These are phyloP conservation scores for Macrophya annulata DNA, from an alignment of 2,888 invertebrate species.

Conservation along the genomic window DNA sequence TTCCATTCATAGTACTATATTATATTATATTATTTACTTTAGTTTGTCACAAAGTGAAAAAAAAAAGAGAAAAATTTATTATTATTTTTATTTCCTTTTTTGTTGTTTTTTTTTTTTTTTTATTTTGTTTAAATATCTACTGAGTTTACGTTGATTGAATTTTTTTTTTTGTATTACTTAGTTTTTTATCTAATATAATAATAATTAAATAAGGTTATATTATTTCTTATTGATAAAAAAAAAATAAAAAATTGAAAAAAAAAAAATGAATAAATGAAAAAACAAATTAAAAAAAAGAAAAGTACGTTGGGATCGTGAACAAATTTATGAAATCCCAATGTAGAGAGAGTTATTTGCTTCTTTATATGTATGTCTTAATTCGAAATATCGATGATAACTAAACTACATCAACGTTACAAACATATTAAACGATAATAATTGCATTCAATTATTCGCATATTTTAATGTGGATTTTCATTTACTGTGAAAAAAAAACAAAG, in stretches of 20 bases:
- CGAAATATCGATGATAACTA: conserved; percentile 8
- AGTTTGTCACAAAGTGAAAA: conserved; percentile 61
- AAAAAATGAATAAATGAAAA: neutral
- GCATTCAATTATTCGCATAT: conserved; percentile 29
- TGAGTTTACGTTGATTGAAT: conserved; percentile 65
- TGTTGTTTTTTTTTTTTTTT: conserved; percentile 6
- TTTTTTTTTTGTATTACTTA: conserved; percentile 55
- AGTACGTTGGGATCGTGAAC: conserved; percentile 17
- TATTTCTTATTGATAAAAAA: conserved; percentile 14
- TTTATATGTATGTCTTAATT: neutral
- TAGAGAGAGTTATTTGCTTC: neutral
- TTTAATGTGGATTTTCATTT: conserved; percentile 14
- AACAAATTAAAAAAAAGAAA: neutral
- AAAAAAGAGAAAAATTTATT: neutral
- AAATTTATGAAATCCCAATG: conserved; percentile 19
- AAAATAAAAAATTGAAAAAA: neutral
- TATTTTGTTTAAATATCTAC: conserved; percentile 60
- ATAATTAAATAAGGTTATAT: conserved; percentile 19
- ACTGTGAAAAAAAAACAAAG: too few relatives aligned
- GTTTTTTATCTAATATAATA: conserved; percentile 2
- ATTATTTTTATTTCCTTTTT: neutral
- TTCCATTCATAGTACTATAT: conserved; percentile 64
- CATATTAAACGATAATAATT: neutral
- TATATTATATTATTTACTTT: conserved; percentile 64
- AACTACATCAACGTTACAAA: neutral